Evolutionary conservation across 2,888 invertebrate genomes (phyloP).

Genomic region (Tenthredo mesomela): DNA sequence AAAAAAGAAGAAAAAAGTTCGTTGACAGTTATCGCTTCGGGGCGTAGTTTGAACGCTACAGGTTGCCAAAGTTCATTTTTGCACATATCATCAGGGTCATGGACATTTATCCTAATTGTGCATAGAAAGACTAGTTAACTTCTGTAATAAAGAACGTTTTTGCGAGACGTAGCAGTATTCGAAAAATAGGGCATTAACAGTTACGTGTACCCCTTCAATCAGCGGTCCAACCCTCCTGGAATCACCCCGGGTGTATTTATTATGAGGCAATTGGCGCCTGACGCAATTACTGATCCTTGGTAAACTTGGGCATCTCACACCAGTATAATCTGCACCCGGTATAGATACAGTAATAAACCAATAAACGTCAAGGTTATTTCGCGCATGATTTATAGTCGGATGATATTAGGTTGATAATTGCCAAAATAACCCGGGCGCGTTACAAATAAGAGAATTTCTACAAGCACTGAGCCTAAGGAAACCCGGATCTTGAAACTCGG

Average conservation of each 20-base stretch:
- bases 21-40: too few relatives aligned
- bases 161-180: too few relatives aligned
- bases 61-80: too few relatives aligned
- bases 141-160: too few relatives aligned
- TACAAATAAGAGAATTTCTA: constrained; percentile 39
- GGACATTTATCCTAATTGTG: too few relatives aligned
- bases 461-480: constrained; percentile 53
- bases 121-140: too few relatives aligned
- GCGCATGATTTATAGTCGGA: constrained; percentile 51
- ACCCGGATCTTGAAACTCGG: constrained; percentile 65
- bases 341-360: constrained; percentile 47
- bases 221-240: neutral
- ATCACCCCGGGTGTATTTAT: neutral
- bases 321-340: neutral
- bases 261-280: neutral
- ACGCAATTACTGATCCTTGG: constrained; percentile 24
- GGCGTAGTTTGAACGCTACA: too few relatives aligned
- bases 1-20: too few relatives aligned
- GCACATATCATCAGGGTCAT: too few relatives aligned
- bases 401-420: constrained; percentile 65
- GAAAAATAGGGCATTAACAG: too few relatives aligned
- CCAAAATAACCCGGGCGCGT: constrained; percentile 59
- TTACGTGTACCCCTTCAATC: neutral
- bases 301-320: constrained; percentile 10
- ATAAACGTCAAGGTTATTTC: constrained; percentile 51